phyloP scores from a whole-genome alignment of 2,113 vertebrate genomes.

The Neodontobutis hainanensis region DNA sequence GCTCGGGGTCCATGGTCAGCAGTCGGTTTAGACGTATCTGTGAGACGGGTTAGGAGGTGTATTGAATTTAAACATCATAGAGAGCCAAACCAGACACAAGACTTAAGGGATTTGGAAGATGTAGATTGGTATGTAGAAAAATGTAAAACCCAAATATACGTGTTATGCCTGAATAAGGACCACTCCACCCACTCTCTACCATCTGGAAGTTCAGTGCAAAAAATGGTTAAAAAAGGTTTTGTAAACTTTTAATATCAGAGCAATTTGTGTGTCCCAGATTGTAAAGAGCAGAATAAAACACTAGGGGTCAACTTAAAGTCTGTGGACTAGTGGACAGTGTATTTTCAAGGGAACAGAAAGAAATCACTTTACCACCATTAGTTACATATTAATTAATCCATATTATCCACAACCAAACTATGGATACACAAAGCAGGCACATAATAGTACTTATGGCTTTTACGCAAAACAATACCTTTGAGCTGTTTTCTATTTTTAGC shows the following conservation, averaged over 20 bases:
- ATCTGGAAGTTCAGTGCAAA: slow-evolving; percentile 17
- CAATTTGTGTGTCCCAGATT: not conserved
- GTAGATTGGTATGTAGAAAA: not conserved
- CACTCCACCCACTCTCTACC: slow-evolving; percentile 13
- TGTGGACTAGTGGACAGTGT: not conserved
- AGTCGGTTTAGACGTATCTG: slow-evolving; percentile 97
- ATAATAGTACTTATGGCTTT: not conserved
- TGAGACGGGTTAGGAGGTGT: slow-evolving; percentile 65
- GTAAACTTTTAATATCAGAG: slow-evolving; percentile 7
- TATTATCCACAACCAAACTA: not conserved
- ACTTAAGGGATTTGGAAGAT: not conserved
- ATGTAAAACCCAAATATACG: not conserved
- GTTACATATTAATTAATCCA: not conserved
- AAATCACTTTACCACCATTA: not conserved
- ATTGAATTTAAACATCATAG: not conserved
- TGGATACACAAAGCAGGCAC: not conserved
- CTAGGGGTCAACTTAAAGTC: slow-evolving; percentile 1
- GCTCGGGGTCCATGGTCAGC: slow-evolving; percentile 93
- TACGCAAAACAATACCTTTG: too few relatives aligned
- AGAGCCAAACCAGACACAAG: not conserved
- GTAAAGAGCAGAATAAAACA: not conserved
- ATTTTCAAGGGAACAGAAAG: not conserved
- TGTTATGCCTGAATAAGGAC: not conserved
- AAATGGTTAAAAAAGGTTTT: slow-evolving; percentile 6
- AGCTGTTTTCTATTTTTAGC: too few relatives aligned